phyloP scores from a whole-genome alignment of 1,140 invertebrate species.

The Tetragnatha versicolor region DNA sequence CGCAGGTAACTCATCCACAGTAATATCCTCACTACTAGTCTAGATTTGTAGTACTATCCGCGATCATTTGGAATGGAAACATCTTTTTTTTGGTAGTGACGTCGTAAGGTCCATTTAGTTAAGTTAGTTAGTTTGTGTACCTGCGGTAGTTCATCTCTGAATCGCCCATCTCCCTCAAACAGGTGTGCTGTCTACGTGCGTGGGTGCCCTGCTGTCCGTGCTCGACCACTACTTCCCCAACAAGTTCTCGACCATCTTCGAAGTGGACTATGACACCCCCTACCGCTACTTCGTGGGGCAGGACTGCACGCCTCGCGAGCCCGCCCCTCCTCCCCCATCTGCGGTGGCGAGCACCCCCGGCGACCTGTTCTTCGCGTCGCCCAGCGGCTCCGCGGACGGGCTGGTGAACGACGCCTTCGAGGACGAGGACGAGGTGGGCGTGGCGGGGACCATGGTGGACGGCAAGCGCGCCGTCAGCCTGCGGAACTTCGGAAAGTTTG shows the following conservation, averaged over 20 bases:
- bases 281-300: conserved; percentile 67
- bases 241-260: conserved; percentile 87
- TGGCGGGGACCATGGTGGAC: conserved; percentile 52
- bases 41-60: neutral
- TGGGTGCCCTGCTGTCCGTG: conserved; percentile 78
- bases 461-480: conserved; percentile 57
- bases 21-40: too few species aligned
- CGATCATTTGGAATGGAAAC: too few species aligned
- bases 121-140: neutral
- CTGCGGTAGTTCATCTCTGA: neutral
- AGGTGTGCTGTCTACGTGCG: conserved; percentile 77
- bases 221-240: conserved; percentile 87
- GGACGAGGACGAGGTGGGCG: conserved; percentile 31
- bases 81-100: too few species aligned
- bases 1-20: conserved; percentile 73
- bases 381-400: neutral
- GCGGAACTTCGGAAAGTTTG: conserved; percentile 57
- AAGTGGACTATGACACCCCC: conserved; percentile 92
- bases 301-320: conserved; percentile 42
- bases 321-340: neutral
- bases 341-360: neutral
- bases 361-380: neutral
- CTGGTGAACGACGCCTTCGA: conserved; percentile 40
- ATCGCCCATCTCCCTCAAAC: conserved; percentile 60
- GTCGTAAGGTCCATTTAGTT: too few species aligned